A percentile compares a stretch with the other conserved stretches of the same genome.
Conservation (phyloP, 1,140 invertebrate species). For the Spodoptera litura region DNA sequence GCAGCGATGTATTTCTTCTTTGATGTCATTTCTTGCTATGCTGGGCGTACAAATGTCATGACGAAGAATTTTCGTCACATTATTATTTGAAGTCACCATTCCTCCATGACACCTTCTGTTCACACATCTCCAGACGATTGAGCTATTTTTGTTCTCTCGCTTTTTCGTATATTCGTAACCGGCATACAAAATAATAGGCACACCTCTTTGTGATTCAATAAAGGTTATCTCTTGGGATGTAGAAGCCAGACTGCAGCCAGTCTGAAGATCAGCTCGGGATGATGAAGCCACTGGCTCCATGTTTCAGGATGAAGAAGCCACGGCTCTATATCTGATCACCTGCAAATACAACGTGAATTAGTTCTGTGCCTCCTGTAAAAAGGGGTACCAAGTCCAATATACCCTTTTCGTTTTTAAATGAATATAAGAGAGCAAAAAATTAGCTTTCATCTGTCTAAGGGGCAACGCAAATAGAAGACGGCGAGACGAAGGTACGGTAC, state of each 20-base stretch:
- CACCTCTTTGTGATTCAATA: constrained; percentile 2
- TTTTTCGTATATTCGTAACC: constrained; percentile 3
- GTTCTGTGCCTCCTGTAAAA: not conserved
- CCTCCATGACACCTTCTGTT: constrained; percentile 2
- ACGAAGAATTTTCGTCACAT: constrained; percentile 2
- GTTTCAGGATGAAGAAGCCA: constrained; percentile 6
- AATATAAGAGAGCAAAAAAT: constrained; percentile 5
- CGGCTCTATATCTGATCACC: constrained; percentile 4
- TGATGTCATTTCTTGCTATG: constrained; percentile 5
- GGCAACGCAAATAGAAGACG: too few relatives aligned
- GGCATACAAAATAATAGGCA: not conserved
- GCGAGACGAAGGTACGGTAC: too few relatives aligned
- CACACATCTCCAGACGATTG: not conserved
- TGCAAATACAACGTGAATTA: constrained; percentile 5
- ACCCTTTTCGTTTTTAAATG: not conserved
- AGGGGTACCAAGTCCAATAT: too few relatives aligned
- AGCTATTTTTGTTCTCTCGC: constrained; percentile 2
- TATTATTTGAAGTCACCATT: constrained; percentile 3
- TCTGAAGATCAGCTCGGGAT: constrained; percentile 2
- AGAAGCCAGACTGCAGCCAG: not conserved
- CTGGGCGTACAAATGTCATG: not conserved
- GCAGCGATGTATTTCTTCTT: constrained; percentile 6
- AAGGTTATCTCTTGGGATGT: constrained; percentile 2
- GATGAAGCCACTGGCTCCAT: constrained; percentile 8
- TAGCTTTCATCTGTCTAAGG: constrained; percentile 4